Conservation (phyloP, 2,113 vertebrate species). For the Nothoprocta perdicaria region DNA sequence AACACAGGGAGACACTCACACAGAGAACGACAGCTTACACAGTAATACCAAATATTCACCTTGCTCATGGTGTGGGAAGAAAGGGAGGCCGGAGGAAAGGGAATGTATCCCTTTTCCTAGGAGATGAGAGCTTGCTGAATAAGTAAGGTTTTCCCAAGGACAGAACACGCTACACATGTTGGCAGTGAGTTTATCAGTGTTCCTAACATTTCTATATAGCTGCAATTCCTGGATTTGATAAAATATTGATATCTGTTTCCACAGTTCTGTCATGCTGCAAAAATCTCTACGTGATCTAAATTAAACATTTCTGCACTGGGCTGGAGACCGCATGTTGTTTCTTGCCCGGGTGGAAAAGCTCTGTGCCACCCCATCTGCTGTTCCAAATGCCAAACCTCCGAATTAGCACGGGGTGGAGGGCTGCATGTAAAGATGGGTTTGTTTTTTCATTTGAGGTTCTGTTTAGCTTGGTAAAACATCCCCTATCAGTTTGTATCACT, state of each 20-base stretch:
- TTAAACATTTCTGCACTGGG: slow-evolving; percentile 42
- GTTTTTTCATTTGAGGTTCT: slow-evolving; percentile 56
- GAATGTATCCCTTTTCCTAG: not conserved
- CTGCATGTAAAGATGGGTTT: slow-evolving; percentile 27
- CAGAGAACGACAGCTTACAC: not conserved
- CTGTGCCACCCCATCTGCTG: slow-evolving; percentile 47
- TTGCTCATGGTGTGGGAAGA: not conserved
- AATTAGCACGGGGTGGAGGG: not conserved
- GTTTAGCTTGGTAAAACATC: slow-evolving; percentile 67
- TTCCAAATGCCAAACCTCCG: slow-evolving; percentile 54
- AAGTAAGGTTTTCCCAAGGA: slow-evolving; percentile 8
- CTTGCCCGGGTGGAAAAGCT: slow-evolving; percentile 33
- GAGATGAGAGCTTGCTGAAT: not conserved
- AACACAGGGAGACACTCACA: too few species aligned
- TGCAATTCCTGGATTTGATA: slow-evolving; percentile 63
- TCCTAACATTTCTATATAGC: slow-evolving; percentile 61
- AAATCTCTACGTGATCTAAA: slow-evolving; percentile 62
- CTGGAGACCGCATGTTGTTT: not conserved
- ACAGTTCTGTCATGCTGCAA: not conserved
- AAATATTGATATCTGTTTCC: slow-evolving; percentile 66
- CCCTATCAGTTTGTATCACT: slow-evolving; percentile 25
- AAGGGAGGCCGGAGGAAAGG: not conserved
- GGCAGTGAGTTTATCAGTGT: slow-evolving; percentile 10
- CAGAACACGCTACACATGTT: not conserved
- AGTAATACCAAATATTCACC: not conserved